Evolutionary conservation across 1,140 invertebrate species (phyloP).

Genomic region (Diorhabda carinulata): DNA sequence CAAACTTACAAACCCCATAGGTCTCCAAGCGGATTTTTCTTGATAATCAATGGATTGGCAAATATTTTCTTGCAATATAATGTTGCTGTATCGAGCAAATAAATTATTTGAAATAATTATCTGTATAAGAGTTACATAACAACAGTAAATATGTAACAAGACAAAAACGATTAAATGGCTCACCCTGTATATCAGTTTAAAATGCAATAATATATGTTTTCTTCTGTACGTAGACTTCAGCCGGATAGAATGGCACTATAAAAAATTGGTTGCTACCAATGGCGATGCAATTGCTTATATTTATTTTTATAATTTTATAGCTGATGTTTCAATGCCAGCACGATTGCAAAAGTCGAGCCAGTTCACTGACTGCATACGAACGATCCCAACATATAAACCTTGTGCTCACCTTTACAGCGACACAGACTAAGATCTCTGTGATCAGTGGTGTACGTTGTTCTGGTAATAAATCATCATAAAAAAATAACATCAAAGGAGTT

Average conservation of each 20-base stretch:
- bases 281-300: constrained; percentile 21
- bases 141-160: neutral
- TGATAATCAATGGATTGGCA: too few relatives aligned
- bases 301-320: constrained; percentile 29
- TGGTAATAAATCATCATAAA: too few relatives aligned
- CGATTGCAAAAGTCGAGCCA: constrained; percentile 37
- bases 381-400: constrained; percentile 35
- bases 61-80: too few relatives aligned
- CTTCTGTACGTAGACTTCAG: neutral
- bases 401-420: constrained; percentile 28
- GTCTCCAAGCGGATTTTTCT: too few relatives aligned
- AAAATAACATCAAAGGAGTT: too few relatives aligned
- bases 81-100: too few relatives aligned
- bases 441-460: neutral
- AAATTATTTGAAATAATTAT: too few relatives aligned
- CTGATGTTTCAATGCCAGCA: constrained; percentile 37
- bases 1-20: too few relatives aligned
- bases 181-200: neutral
- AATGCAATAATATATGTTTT: neutral
- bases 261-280: constrained; percentile 8
- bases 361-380: constrained; percentile 42
- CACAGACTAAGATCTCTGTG: constrained; percentile 15
- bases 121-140: too few relatives aligned
- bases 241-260: neutral
- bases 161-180: neutral